Conservation (phyloP, 2,888 invertebrate genomes). For the Nematopogon swammerdamellus region DNA sequence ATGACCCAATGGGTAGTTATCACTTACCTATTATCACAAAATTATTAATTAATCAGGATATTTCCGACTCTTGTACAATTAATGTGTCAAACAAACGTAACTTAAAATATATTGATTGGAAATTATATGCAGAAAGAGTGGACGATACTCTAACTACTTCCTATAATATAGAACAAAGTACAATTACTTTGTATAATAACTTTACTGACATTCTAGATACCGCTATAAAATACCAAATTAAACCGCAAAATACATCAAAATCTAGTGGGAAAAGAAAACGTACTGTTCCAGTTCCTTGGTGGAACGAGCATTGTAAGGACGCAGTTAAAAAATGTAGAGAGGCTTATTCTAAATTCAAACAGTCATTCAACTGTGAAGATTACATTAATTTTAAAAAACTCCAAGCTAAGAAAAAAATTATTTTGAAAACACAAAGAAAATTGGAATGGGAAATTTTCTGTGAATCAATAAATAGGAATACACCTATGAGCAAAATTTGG, state of each 20-base stretch:
- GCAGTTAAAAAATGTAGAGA: background rate
- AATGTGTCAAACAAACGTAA: conserved; percentile 1
- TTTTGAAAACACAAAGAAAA: background rate
- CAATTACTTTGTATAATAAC: background rate
- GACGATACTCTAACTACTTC: background rate
- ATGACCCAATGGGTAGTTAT: conserved; percentile 6
- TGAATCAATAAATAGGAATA: background rate
- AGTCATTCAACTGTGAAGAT: background rate
- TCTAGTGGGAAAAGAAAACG: background rate
- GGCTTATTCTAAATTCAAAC: no score
- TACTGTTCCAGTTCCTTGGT: conserved; percentile 1
- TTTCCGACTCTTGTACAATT: no score
- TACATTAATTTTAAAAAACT: conserved; percentile 2
- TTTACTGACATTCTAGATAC: background rate
- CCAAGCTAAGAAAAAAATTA: conserved; percentile 3
- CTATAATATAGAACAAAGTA: background rate
- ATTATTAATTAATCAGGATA: conserved; percentile 3
- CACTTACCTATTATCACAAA: conserved; percentile 7
- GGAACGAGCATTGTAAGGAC: conserved; percentile 1
- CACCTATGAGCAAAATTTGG: background rate
- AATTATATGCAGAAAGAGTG: conserved; percentile 2
- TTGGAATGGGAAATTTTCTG: background rate
- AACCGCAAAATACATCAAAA: background rate
- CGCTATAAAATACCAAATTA: background rate
- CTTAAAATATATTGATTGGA: conserved; percentile 5